phyloP scores from a whole-genome alignment of 2,797 vertebrate genomes.

The Chrosomus eos region DNA sequence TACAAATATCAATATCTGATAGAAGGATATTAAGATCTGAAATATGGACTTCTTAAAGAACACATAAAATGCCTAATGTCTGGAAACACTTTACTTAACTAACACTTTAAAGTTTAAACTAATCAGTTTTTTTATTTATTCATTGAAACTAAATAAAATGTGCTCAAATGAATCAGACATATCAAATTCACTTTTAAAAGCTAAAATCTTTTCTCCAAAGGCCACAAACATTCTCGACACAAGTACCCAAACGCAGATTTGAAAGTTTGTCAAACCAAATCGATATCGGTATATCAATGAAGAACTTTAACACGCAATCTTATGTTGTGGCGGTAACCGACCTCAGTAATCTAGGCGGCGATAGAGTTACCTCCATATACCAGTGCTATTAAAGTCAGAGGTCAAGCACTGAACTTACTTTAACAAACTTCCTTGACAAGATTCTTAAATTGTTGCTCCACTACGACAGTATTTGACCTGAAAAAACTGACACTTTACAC shows the following conservation, averaged over 20 bases:
- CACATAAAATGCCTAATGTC: not conserved
- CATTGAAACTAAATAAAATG: not conserved
- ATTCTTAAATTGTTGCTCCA: not conserved
- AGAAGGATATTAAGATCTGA: not conserved
- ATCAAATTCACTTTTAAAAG: not conserved
- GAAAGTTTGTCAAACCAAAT: not conserved
- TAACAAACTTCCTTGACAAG: not conserved
- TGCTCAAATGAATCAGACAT: not conserved
- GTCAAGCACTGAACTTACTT: not conserved
- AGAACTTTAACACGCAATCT: not conserved
- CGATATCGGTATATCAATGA: not conserved
- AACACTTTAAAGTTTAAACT: not conserved
- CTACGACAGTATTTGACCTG: too few species aligned
- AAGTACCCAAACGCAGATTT: not conserved
- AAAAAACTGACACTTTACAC: not conserved
- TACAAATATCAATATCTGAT: not conserved
- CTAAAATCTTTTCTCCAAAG: not conserved
- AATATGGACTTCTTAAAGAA: not conserved
- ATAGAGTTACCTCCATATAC: not conserved
- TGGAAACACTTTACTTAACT: not conserved
- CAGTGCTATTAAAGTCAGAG: not conserved
- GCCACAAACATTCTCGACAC: slow-evolving; percentile 23
- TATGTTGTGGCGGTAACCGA: not conserved
- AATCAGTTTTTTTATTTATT: not conserved
- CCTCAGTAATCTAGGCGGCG: not conserved